A percentile compares a stretch with the other conserved stretches of the same genome.
Evolutionary conservation across 2,113 vertebrate species (phyloP).

Genomic region (Tursiops truncatus): DNA sequence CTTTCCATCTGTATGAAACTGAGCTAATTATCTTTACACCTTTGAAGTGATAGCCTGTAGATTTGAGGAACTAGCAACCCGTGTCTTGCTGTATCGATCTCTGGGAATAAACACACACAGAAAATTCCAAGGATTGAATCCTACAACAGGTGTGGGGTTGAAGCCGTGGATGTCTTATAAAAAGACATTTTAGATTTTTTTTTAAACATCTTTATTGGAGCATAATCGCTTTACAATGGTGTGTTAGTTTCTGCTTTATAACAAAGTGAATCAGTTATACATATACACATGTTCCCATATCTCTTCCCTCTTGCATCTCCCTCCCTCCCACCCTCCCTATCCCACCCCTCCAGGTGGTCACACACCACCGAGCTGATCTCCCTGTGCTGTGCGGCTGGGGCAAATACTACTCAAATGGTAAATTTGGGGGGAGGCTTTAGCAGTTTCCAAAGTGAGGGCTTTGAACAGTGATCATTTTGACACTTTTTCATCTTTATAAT

Average conservation of each 20-base stretch:
- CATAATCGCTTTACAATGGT: too few species aligned
- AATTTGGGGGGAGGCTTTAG: not conserved
- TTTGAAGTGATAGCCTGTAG: not conserved
- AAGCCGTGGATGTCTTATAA: not conserved
- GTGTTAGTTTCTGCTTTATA: too few species aligned
- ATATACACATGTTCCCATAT: too few species aligned
- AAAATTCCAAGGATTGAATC: not conserved
- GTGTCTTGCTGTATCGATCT: not conserved
- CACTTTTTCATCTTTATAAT: not conserved
- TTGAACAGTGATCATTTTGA: not conserved
- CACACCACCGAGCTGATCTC: too few species aligned
- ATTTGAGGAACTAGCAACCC: not conserved
- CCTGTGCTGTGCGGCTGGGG: not conserved
- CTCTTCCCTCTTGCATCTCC: too few species aligned
- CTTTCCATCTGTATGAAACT: conserved; percentile 1
- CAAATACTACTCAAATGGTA: not conserved
- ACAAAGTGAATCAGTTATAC: too few species aligned
- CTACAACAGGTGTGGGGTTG: not conserved
- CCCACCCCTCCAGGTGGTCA: too few species aligned
- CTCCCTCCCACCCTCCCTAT: too few species aligned
- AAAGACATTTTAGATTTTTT: not conserved
- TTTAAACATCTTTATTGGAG: too few species aligned
- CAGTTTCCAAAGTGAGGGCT: not conserved
- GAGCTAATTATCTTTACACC: not conserved
- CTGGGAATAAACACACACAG: not conserved